These are phyloP conservation scores for Dryas iulia DNA, from an alignment of 1,140 invertebrate species.

Conservation along the genomic window DNA sequence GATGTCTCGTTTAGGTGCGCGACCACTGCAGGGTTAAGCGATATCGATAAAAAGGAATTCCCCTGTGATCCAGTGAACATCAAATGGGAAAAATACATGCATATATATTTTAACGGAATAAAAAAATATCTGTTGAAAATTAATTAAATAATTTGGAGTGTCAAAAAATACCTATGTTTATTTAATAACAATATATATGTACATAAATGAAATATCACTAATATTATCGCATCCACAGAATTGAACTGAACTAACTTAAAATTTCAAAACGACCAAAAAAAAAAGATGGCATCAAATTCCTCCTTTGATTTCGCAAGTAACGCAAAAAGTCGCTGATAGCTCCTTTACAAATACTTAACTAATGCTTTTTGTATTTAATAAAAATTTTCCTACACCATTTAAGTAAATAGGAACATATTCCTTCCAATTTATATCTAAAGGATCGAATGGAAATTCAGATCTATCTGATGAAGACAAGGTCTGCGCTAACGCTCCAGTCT, in stretches of 20 bases:
- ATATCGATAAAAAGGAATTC: conserved; percentile 28
- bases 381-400: conserved; percentile 28
- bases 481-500: conserved; percentile 13
- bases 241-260: no score
- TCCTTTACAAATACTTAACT: background rate
- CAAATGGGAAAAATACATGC: conserved; percentile 82
- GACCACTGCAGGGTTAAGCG: no score
- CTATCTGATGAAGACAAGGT: conserved; percentile 29
- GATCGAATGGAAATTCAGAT: conserved; percentile 30
- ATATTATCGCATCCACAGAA: no score
- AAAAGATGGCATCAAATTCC: no score
- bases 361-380: background rate
- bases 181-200: no score
- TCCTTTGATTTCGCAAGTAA: background rate
- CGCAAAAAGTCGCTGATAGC: background rate
- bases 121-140: conserved; percentile 64
- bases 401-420: conserved; percentile 34
- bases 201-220: no score
- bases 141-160: no score
- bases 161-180: no score
- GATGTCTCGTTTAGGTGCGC: no score
- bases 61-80: conserved; percentile 49
- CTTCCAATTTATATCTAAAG: conserved; percentile 34
- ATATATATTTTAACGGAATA: conserved; percentile 81
- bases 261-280: no score